Percentiles rank a stretch among this genome's conserved stretches.
These are phyloP conservation scores for Chymomyza costata DNA, from an alignment of 1,140 invertebrate species.

Conservation along the genomic window DNA sequence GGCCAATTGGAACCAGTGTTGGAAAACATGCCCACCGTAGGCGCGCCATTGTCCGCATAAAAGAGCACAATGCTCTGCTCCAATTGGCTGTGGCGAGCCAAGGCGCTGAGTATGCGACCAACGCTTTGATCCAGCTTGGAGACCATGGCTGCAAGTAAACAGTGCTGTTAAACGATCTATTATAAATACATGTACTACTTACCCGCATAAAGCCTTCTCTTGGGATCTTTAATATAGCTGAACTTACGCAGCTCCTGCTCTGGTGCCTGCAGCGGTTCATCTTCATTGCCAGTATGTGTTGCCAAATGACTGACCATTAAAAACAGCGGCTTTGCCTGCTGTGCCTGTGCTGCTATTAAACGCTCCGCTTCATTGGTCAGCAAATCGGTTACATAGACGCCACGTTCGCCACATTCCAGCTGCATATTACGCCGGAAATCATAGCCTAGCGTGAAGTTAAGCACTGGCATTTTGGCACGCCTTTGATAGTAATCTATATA, in stretches of 20 bases:
- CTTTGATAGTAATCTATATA: slow-evolving; percentile 90
- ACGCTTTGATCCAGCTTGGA: slow-evolving; percentile 91
- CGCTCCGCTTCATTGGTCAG: slow-evolving; percentile 84
- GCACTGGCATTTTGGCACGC: slow-evolving; percentile 78
- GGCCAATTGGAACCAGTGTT: slow-evolving; percentile 93
- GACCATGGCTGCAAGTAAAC: slow-evolving; percentile 86
- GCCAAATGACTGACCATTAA: slow-evolving; percentile 88
- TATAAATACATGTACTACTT: slow-evolving; percentile 20
- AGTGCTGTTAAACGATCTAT: background rate
- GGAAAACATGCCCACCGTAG: slow-evolving; percentile 81
- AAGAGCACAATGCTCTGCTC: slow-evolving; percentile 85
- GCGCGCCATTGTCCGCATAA: slow-evolving; percentile 86
- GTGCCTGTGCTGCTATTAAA: slow-evolving; percentile 82
- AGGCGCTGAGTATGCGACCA: slow-evolving; percentile 83
- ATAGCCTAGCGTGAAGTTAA: slow-evolving; percentile 77
- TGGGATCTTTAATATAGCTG: slow-evolving; percentile 83
- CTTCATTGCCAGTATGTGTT: slow-evolving; percentile 83
- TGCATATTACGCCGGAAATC: slow-evolving; percentile 82
- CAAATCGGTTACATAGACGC: slow-evolving; percentile 86
- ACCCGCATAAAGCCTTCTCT: slow-evolving; percentile 88
- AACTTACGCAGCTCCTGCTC: slow-evolving; percentile 85
- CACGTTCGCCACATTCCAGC: slow-evolving; percentile 78
- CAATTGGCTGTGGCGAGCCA: slow-evolving; percentile 82
- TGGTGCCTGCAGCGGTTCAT: slow-evolving; percentile 85
- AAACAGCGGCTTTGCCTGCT: slow-evolving; percentile 80